These are phyloP conservation scores for Nemurella pictetii DNA, from an alignment of 2,888 invertebrate genomes.

Conservation along the genomic window DNA sequence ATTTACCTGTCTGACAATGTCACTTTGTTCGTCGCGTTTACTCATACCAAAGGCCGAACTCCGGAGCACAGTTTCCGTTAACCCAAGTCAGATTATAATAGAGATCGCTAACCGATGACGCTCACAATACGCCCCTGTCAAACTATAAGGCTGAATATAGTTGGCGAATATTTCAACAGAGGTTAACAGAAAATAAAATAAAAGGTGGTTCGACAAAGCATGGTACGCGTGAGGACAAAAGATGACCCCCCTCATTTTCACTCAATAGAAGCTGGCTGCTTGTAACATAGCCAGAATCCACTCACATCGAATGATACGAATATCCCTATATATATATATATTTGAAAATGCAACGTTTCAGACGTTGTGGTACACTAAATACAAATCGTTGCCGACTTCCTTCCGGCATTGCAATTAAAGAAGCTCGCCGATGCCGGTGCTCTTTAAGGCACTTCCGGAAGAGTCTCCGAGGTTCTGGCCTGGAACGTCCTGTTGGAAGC, in stretches of 20 bases:
- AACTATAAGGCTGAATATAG: slow-evolving; percentile 16
- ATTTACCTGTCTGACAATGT: not conserved
- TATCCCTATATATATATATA: not conserved
- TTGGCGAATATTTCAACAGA: slow-evolving; percentile 22
- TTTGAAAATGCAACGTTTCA: slow-evolving; percentile 9
- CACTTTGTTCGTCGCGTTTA: not conserved
- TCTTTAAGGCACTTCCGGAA: slow-evolving; percentile 28
- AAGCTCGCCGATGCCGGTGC: slow-evolving; percentile 10
- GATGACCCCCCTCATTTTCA: slow-evolving; percentile 25
- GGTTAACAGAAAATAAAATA: slow-evolving; percentile 28
- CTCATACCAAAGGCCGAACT: not conserved
- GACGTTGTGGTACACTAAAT: not conserved
- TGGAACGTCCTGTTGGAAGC: slow-evolving; percentile 1
- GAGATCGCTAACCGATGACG: slow-evolving; percentile 18
- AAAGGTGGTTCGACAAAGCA: slow-evolving; percentile 17
- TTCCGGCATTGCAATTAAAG: slow-evolving; percentile 26
- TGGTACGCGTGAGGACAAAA: slow-evolving; percentile 17
- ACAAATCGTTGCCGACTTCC: slow-evolving; percentile 16
- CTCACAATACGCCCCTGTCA: slow-evolving; percentile 19
- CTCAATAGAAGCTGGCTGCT: slow-evolving; percentile 3
- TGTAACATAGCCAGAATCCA: not conserved
- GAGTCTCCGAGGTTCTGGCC: not conserved
- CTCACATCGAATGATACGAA: not conserved
- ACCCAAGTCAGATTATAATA: not conserved
- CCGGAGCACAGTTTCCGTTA: not conserved